Conservation (phyloP, 2,113 vertebrate genomes). For the Glareola pratincola region DNA sequence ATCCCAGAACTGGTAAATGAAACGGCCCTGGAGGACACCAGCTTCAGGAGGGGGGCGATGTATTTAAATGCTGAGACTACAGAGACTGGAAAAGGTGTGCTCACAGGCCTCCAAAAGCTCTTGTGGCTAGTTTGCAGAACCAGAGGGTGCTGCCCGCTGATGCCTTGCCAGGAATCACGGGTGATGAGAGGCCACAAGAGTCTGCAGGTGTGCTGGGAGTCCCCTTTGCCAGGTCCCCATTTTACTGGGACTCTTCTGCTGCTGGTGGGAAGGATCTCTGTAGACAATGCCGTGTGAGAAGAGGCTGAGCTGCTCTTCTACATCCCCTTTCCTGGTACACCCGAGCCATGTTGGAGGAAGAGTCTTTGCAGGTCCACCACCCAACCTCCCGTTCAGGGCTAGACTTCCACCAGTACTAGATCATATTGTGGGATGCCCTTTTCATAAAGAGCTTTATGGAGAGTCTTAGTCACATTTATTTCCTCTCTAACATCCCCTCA, state of each 20-base stretch:
- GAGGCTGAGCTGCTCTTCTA: neutral
- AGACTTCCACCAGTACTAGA: neutral
- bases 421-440: neutral
- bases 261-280: neutral
- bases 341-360: neutral
- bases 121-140: neutral
- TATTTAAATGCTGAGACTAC: neutral
- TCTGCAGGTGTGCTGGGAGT: neutral
- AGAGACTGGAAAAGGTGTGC: neutral
- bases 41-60: neutral
- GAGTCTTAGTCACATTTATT: neutral
- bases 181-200: neutral
- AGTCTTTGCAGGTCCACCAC: neutral
- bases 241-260: neutral
- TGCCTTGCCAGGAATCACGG: neutral
- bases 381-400: neutral
- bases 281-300: neutral
- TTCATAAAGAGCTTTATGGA: fast-evolving
- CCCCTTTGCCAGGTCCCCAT: neutral
- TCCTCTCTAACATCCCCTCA: too few species aligned
- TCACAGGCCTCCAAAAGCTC: neutral
- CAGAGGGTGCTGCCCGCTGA: neutral
- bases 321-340: neutral
- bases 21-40: neutral
- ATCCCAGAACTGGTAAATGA: neutral